Percentiles rank a stretch among this genome's conserved stretches.
Conservation (phyloP, 2,888 invertebrate species). For the Oscheius myriophilus region DNA sequence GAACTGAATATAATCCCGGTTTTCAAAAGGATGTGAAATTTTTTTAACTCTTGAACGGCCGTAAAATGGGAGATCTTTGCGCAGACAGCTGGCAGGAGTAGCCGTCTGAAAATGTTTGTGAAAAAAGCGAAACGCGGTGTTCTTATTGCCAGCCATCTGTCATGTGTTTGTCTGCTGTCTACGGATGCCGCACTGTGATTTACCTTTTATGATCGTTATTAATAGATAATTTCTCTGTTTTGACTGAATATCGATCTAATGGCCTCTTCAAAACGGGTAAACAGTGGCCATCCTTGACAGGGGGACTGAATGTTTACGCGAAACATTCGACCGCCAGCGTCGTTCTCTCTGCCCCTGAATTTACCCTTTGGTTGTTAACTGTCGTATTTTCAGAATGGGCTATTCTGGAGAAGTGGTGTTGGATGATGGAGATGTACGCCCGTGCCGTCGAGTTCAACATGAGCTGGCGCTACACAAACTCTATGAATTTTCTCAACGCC, state of each 20-base stretch:
- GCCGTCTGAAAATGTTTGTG: background rate
- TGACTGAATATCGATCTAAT: too few species aligned
- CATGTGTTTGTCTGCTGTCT: background rate
- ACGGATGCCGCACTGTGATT: too few species aligned
- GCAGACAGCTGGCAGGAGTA: background rate
- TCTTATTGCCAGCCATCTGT: background rate
- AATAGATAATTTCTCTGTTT: too few species aligned
- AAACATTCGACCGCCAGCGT: background rate
- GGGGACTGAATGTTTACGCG: too few species aligned
- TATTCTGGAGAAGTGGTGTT: slow-evolving; percentile 51
- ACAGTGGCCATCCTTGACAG: too few species aligned
- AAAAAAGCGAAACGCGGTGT: background rate
- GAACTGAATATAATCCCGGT: too few species aligned
- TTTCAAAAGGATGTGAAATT: background rate
- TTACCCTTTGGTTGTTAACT: background rate
- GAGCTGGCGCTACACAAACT: slow-evolving; percentile 40
- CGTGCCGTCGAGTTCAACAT: slow-evolving; percentile 26
- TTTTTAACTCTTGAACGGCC: background rate
- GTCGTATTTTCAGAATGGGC: slow-evolving; percentile 41
- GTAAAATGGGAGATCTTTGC: background rate
- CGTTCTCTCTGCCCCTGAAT: background rate
- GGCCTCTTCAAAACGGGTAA: too few species aligned
- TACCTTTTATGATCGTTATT: too few species aligned
- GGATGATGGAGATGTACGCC: slow-evolving; percentile 40
- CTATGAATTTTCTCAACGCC: slow-evolving; percentile 32